Evolutionary conservation across 2,888 invertebrate genomes (phyloP).

Genomic region (Dimorphilus gyrociliatus): DNA sequence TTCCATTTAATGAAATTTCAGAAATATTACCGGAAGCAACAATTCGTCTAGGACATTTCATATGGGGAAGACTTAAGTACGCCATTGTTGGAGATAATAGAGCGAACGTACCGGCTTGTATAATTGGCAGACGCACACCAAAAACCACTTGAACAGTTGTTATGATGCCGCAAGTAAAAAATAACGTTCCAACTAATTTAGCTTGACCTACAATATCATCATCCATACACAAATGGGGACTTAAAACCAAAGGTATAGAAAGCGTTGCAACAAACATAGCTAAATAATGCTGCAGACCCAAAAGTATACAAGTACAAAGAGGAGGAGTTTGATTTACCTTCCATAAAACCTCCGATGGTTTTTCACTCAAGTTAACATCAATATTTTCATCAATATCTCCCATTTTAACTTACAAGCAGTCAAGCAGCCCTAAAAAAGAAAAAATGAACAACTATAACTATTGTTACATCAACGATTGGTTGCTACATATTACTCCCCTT

Average conservation of each 20-base stretch:
- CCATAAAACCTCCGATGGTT: background rate
- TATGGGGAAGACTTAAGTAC: slow-evolving; percentile 18
- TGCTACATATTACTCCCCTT: no score
- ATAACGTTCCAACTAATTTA: slow-evolving; percentile 31
- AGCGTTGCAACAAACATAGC: slow-evolving; percentile 67
- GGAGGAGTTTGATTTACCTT: background rate
- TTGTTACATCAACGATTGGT: no score
- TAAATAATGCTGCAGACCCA: slow-evolving; percentile 23
- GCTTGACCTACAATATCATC: slow-evolving; percentile 28
- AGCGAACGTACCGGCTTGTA: slow-evolving; percentile 30
- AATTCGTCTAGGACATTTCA: slow-evolving; percentile 12
- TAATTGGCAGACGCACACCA: slow-evolving; percentile 31
- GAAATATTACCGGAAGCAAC: background rate
- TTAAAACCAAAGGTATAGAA: slow-evolving; percentile 62
- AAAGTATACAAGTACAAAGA: background rate
- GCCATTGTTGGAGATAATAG: slow-evolving; percentile 27
- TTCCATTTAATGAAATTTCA: background rate
- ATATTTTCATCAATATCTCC: background rate
- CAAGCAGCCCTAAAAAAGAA: background rate
- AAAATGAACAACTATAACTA: background rate
- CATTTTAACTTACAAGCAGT: background rate
- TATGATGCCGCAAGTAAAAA: slow-evolving; percentile 34
- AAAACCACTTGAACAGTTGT: slow-evolving; percentile 33
- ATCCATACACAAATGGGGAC: slow-evolving; percentile 62
- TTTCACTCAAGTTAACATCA: background rate